These are phyloP conservation scores for Catocala nupta DNA, from an alignment of 2,888 invertebrate genomes.

Conservation along the genomic window DNA sequence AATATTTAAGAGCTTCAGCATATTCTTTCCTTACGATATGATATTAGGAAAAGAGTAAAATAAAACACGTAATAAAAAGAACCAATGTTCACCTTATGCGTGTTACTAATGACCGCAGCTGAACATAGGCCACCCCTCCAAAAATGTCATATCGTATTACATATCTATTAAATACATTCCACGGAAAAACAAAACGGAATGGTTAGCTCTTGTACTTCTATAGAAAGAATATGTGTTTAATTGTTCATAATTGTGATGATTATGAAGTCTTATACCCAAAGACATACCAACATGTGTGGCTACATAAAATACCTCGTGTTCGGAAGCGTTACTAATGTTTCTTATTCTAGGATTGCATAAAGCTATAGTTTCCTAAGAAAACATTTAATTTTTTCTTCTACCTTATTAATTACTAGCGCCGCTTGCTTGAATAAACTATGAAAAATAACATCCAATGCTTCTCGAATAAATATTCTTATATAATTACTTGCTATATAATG, in stretches of 20 bases:
- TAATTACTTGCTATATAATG: no score
- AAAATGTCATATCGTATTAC: not conserved
- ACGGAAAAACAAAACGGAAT: not conserved
- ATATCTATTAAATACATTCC: not conserved
- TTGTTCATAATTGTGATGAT: slow-evolving; percentile 9
- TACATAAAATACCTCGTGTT: slow-evolving; percentile 11
- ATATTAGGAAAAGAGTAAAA: no score
- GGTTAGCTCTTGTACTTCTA: slow-evolving; percentile 32
- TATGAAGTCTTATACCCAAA: slow-evolving; percentile 1
- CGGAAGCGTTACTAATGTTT: slow-evolving; percentile 39
- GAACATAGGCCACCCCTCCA: not conserved
- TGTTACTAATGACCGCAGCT: not conserved
- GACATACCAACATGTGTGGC: slow-evolving; percentile 7
- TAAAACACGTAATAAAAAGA: no score
- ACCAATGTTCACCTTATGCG: no score
- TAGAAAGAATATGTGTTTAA: slow-evolving; percentile 6
- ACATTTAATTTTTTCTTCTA: not conserved
- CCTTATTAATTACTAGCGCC: slow-evolving; percentile 13
- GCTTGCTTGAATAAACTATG: not conserved
- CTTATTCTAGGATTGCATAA: slow-evolving; percentile 9
- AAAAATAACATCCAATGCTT: not conserved
- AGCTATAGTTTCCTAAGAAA: not conserved
- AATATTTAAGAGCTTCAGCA: no score
- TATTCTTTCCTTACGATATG: no score
- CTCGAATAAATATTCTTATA: not conserved